Evolutionary conservation across 2,888 invertebrate genomes (phyloP).

Genomic region (Drosophila sordidapex): DNA sequence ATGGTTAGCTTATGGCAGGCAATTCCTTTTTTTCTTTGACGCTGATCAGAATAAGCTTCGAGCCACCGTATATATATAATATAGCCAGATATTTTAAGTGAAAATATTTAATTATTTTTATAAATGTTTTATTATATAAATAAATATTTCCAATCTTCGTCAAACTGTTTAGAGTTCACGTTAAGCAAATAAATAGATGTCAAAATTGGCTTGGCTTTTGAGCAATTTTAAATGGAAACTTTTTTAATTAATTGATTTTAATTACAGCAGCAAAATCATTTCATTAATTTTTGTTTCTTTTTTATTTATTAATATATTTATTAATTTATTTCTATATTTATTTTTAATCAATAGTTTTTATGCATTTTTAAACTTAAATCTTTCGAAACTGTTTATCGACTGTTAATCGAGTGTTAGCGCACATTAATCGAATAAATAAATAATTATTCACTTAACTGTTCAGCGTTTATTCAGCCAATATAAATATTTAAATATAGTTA

Average conservation of each 20-base stretch:
- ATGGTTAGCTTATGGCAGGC: no score
- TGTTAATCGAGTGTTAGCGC: no score
- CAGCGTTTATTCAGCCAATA: not conserved
- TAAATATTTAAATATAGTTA: not conserved
- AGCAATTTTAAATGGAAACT: not conserved
- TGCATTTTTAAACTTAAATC: not conserved
- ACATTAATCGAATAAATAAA: not conserved
- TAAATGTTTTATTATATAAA: not conserved
- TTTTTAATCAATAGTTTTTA: not conserved
- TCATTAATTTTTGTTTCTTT: not conserved
- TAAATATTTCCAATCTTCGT: not conserved
- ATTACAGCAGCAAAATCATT: not conserved
- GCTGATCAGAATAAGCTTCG: no score
- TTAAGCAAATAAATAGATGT: not conserved
- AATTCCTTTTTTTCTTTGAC: no score
- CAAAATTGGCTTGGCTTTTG: not conserved
- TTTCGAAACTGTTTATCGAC: not conserved
- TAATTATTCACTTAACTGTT: not conserved
- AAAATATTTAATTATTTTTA: not conserved
- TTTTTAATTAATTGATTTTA: not conserved
- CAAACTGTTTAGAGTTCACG: accelerated
- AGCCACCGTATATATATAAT: not conserved
- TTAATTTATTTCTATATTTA: not conserved
- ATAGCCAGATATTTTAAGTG: not conserved
- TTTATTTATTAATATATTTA: no score